Conservation (phyloP, 2,888 invertebrate species). For the Parapristionchus giblindavisi region DNA sequence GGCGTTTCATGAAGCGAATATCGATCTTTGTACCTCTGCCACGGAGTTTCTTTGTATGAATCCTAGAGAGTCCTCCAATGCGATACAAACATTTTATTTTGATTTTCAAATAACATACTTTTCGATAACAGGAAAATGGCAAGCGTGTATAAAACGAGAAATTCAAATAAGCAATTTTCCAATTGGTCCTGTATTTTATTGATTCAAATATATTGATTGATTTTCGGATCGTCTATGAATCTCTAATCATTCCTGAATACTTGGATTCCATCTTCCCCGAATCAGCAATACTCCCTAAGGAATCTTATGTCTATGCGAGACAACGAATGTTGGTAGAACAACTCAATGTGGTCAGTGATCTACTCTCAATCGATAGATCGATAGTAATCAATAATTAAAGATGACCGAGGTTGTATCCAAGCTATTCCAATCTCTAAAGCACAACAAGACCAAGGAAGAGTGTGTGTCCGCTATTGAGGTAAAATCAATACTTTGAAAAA, state of each 20-base stretch:
- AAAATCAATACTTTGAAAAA: too few relatives aligned
- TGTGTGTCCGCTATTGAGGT: background rate
- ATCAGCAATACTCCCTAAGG: conserved; percentile 76
- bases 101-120: too few relatives aligned
- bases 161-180: too few relatives aligned
- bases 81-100: too few relatives aligned
- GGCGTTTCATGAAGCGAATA: conserved; percentile 5
- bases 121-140: background rate
- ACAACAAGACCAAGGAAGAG: conserved; percentile 4
- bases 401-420: background rate
- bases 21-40: background rate
- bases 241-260: conserved; percentile 82
- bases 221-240: conserved; percentile 79
- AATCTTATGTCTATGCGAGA: conserved; percentile 78
- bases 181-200: background rate
- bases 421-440: conserved; percentile 12
- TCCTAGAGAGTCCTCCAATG: too few relatives aligned
- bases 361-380: background rate
- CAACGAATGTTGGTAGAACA: conserved; percentile 80
- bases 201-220: conserved; percentile 72
- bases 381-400: background rate
- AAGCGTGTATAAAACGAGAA: too few relatives aligned
- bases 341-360: conserved; percentile 70
- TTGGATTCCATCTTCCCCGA: conserved; percentile 82
- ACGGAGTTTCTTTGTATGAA: too few relatives aligned